phyloP scores from a whole-genome alignment of 1,140 invertebrate species.

The Drosophila truncata region DNA sequence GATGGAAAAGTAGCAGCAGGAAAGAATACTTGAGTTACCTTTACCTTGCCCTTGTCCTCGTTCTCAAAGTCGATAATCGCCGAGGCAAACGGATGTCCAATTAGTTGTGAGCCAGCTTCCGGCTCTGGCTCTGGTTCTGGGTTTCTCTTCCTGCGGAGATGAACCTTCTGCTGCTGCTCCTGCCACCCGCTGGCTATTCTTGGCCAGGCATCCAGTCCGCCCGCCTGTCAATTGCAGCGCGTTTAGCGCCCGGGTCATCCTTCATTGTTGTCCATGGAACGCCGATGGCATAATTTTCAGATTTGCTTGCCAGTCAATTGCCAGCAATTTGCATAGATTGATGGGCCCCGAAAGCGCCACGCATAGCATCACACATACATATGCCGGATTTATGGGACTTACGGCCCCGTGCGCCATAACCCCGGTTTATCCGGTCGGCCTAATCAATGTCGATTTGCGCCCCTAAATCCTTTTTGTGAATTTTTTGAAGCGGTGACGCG shows the following conservation, averaged over 20 bases:
- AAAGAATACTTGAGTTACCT: slow-evolving; percentile 50
- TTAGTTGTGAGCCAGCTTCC: slow-evolving; percentile 81
- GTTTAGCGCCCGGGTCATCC: not conserved
- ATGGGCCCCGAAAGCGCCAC: not conserved
- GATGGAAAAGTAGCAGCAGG: slow-evolving; percentile 6
- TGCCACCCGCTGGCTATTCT: slow-evolving; percentile 44
- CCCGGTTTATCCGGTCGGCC: slow-evolving; percentile 33
- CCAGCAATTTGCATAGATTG: slow-evolving; percentile 67
- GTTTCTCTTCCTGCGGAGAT: slow-evolving; percentile 5
- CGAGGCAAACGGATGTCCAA: slow-evolving; percentile 80
- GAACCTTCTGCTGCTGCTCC: slow-evolving; percentile 2
- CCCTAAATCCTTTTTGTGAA: slow-evolving; percentile 41
- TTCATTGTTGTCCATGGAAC: slow-evolving; percentile 52
- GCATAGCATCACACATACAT: slow-evolving; percentile 6
- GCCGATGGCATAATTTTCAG: slow-evolving; percentile 73
- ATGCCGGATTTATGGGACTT: slow-evolving; percentile 50
- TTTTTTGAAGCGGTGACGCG: slow-evolving; percentile 55
- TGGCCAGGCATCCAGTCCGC: slow-evolving; percentile 4
- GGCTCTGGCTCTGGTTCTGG: slow-evolving; percentile 38
- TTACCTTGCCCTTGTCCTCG: slow-evolving; percentile 43
- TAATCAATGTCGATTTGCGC: slow-evolving; percentile 74
- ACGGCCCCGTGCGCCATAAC: slow-evolving; percentile 13
- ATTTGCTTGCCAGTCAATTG: slow-evolving; percentile 65
- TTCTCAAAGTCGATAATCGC: slow-evolving; percentile 63
- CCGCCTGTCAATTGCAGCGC: slow-evolving; percentile 49